phyloP scores from a whole-genome alignment of 2,888 invertebrate genomes.

The Pachycephus smyrnensis region DNA sequence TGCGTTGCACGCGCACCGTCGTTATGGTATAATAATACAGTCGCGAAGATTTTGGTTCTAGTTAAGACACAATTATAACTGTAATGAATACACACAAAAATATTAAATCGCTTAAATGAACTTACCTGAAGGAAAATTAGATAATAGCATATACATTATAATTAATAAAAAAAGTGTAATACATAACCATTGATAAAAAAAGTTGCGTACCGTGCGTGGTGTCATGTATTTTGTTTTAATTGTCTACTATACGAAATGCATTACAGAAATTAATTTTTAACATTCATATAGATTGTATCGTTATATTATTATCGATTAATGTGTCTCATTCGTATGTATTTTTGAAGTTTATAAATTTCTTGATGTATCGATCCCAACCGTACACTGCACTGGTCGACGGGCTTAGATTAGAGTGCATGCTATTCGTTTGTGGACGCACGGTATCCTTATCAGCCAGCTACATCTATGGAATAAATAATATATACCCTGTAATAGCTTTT shows the following conservation, averaged over 20 bases:
- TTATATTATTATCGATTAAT: neutral
- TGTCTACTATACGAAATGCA: neutral
- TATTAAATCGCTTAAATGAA: neutral
- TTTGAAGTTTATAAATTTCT: neutral
- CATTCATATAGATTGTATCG: neutral
- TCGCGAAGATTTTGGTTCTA: neutral
- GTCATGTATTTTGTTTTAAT: neutral
- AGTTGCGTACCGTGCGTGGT: neutral
- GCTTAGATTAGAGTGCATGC: neutral
- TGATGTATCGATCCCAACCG: neutral
- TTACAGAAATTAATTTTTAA: neutral
- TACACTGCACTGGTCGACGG: neutral
- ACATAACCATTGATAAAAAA: neutral
- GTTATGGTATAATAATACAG: slow-evolving; percentile 24
- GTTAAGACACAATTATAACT: neutral
- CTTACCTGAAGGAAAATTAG: neutral
- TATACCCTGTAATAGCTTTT: slow-evolving; percentile 9
- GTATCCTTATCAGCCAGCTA: slow-evolving; percentile 39
- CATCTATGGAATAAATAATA: slow-evolving; percentile 42
- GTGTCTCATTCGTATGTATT: neutral
- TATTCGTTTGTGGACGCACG: slow-evolving; percentile 1
- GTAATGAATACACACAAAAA: neutral
- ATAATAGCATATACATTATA: neutral
- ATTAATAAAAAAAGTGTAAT: neutral
- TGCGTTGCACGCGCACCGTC: slow-evolving; percentile 39